Conservation (phyloP, 2,888 invertebrate genomes). For the Rotaria socialis region DNA sequence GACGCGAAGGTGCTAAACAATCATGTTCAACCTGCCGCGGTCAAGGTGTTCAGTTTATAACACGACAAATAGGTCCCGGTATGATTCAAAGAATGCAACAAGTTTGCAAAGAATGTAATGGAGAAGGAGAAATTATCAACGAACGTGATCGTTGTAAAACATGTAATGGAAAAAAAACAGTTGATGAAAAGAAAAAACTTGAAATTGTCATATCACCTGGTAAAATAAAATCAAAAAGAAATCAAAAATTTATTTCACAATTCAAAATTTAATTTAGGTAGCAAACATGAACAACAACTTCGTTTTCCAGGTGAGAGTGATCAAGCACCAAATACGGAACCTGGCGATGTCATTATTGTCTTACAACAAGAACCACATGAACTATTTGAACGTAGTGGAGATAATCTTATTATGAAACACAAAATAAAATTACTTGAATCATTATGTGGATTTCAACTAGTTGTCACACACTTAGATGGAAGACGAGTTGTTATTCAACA, state of each 20-base stretch:
- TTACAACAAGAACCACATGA: constrained; percentile 76
- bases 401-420: constrained; percentile 68
- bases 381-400: constrained; percentile 72
- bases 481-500: constrained; percentile 74
- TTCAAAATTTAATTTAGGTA: constrained; percentile 55
- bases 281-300: constrained; percentile 82
- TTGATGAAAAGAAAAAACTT: constrained; percentile 75
- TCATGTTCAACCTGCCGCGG: constrained; percentile 73
- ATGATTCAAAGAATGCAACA: constrained; percentile 63
- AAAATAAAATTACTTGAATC: constrained; percentile 79
- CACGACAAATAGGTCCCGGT: constrained; percentile 70
- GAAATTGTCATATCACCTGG: constrained; percentile 85
- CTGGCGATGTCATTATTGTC: constrained; percentile 83
- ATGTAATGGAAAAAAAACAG: constrained; percentile 78
- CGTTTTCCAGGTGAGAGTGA: constrained; percentile 82
- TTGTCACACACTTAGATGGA: constrained; percentile 80
- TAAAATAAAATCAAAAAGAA: background rate
- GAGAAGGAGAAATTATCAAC: constrained; percentile 64
- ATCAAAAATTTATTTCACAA: too few relatives aligned
- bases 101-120: constrained; percentile 61
- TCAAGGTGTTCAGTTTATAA: constrained; percentile 71
- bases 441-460: constrained; percentile 80
- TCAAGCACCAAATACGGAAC: constrained; percentile 75
- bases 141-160: constrained; percentile 76
- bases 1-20: constrained; percentile 67